These are phyloP conservation scores for Sarcophaga carnaria DNA, from an alignment of 2,888 invertebrate genomes.

Conservation along the genomic window DNA sequence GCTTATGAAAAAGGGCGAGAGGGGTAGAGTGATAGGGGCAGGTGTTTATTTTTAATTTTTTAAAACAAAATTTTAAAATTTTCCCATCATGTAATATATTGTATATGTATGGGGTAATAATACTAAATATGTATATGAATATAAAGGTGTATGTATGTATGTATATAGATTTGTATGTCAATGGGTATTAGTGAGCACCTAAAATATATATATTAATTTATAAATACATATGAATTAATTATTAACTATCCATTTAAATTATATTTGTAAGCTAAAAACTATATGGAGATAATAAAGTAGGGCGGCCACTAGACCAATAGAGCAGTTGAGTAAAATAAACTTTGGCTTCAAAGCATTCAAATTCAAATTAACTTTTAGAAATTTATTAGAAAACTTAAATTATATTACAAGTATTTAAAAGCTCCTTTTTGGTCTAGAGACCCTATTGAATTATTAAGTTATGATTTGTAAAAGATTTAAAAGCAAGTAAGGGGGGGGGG, in stretches of 20 bases:
- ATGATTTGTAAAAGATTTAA: no score
- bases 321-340: constrained; percentile 57
- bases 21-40: background rate
- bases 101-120: background rate
- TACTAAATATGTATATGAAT: constrained; percentile 8
- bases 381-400: background rate
- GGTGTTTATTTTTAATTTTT: constrained; percentile 64
- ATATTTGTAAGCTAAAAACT: background rate
- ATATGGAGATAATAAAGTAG: background rate
- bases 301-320: background rate
- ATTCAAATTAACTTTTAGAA: background rate
- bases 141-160: constrained; percentile 52
- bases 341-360: constrained; percentile 25
- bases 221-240: constrained; percentile 66
- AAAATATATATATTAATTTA: constrained; percentile 48
- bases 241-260: constrained; percentile 45
- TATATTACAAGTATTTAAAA: background rate
- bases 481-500: no score
- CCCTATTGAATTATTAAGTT: no score
- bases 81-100: background rate
- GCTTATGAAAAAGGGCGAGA: background rate
- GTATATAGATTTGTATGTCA: constrained; percentile 23
- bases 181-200: constrained; percentile 72
- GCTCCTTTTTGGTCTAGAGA: no score
- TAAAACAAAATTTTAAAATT: constrained; percentile 30